Evolutionary conservation across 1,140 invertebrate species (phyloP).

Genomic region (Zaprionus camerounensis): DNA sequence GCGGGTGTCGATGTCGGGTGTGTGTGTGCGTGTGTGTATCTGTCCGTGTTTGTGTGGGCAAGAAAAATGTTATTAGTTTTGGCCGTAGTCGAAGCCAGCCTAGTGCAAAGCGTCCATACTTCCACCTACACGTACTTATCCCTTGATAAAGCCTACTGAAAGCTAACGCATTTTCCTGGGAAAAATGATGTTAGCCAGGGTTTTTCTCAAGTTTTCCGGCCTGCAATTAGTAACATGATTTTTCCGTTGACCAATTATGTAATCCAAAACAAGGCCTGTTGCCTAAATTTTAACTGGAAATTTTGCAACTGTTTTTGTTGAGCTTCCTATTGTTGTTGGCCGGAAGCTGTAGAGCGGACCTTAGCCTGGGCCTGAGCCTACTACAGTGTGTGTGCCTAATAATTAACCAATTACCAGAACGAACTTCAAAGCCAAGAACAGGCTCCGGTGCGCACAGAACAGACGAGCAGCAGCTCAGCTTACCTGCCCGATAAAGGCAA

Average conservation of each 20-base stretch:
- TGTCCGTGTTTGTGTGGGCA: constrained; percentile 7
- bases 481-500: constrained; percentile 11
- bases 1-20: background rate
- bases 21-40: constrained; percentile 3
- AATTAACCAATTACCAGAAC: constrained; percentile 45
- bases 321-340: constrained; percentile 6
- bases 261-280: constrained; percentile 18
- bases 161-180: background rate
- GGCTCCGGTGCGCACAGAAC: constrained; percentile 1
- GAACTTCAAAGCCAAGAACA: constrained; percentile 45
- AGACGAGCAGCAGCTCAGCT: constrained; percentile 23
- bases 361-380: background rate
- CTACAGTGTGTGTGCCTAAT: constrained; percentile 18
- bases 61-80: constrained; percentile 32
- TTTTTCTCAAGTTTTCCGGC: background rate
- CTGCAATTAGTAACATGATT: constrained; percentile 28
- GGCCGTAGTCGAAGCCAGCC: constrained; percentile 12
- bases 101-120: constrained; percentile 10
- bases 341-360: constrained; percentile 4
- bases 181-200: constrained; percentile 6
- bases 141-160: background rate
- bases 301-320: constrained; percentile 1
- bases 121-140: background rate
- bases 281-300: constrained; percentile 4
- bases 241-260: constrained; percentile 35